phyloP scores from a whole-genome alignment of 2,113 vertebrate species.

The Myxocyprinus asiaticus region DNA sequence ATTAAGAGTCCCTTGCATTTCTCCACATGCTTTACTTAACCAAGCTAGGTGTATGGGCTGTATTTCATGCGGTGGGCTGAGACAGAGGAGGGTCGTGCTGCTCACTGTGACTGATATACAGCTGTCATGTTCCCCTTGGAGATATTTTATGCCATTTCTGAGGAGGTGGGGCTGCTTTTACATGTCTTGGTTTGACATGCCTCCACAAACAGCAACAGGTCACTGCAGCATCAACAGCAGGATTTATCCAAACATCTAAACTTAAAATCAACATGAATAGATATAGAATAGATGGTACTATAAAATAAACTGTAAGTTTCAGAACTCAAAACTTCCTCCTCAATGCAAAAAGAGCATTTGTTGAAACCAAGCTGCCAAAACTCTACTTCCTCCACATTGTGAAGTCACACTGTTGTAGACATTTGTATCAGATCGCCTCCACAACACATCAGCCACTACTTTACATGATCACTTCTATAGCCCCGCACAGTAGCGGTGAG shows the following conservation, averaged over 20 bases:
- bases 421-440: no score
- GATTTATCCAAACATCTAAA: background rate
- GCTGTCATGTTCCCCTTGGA: conserved; percentile 12
- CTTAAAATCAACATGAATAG: background rate
- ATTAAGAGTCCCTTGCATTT: conserved; percentile 71
- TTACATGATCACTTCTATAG: no score
- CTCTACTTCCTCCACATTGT: no score
- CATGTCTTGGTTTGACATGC: conserved; percentile 20
- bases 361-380: no score
- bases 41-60: conserved; percentile 58
- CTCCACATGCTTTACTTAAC: conserved; percentile 61
- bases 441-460: no score
- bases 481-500: no score
- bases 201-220: conserved; percentile 45
- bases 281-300: no score
- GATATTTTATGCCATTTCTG: conserved; percentile 40
- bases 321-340: no score
- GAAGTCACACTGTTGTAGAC: no score
- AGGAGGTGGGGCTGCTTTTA: conserved; percentile 27
- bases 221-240: background rate
- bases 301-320: no score
- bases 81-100: conserved; percentile 33
- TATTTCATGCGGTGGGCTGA: conserved; percentile 38
- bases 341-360: no score
- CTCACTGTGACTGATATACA: conserved; percentile 46